These are phyloP conservation scores for Enteromius argenteus DNA, from an alignment of 2,797 vertebrate species.

Conservation along the genomic window DNA sequence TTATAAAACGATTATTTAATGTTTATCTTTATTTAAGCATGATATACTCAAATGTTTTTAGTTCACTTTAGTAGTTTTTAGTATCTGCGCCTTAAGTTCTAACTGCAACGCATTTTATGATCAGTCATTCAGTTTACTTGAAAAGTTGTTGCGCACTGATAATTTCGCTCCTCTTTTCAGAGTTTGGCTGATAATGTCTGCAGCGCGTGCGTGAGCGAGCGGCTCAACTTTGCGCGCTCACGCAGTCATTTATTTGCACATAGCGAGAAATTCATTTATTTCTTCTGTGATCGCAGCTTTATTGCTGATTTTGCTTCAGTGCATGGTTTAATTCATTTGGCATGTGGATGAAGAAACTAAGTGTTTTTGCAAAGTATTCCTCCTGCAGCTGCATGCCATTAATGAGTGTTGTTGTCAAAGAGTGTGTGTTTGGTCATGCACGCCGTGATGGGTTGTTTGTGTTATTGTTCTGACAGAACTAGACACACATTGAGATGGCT, in stretches of 20 bases:
- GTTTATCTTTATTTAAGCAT: not conserved
- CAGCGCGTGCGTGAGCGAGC: not conserved
- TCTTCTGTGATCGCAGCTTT: not conserved
- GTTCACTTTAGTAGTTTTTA: not conserved
- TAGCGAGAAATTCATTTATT: not conserved
- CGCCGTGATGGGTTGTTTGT: not conserved
- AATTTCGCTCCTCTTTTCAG: not conserved
- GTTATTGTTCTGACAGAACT: conserved; percentile 4
- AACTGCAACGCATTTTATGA: not conserved
- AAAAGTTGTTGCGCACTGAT: not conserved
- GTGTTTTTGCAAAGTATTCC: not conserved
- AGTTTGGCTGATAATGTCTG: conserved; percentile 9
- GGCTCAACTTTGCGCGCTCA: not conserved
- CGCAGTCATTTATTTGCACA: not conserved
- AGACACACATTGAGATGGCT: not conserved
- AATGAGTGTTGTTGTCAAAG: not conserved
- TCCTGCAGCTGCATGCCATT: not conserved
- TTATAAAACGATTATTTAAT: not conserved
- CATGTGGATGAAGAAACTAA: not conserved
- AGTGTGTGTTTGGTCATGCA: not conserved
- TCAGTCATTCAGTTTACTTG: not conserved
- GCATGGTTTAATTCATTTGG: not conserved
- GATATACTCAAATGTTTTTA: not conserved
- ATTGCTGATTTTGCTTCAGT: not conserved
- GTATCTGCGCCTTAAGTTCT: not conserved